These are phyloP conservation scores for Aspidapion aeneum DNA, from an alignment of 2,888 invertebrate species.

Conservation along the genomic window DNA sequence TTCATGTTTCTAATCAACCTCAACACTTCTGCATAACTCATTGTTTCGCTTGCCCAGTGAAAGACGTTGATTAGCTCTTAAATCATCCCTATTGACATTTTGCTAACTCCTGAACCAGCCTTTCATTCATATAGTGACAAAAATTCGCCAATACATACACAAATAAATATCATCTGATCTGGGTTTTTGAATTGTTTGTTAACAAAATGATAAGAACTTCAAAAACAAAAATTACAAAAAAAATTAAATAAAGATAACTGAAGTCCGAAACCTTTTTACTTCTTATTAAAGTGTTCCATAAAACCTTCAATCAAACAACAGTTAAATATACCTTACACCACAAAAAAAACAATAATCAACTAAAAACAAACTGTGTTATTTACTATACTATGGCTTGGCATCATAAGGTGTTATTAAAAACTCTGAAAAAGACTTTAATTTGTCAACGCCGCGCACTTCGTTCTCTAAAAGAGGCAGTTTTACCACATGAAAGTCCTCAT, in stretches of 20 bases:
- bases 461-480: constrained; percentile 90
- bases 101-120: background rate
- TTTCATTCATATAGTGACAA: background rate
- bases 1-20: constrained; percentile 98
- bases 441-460: constrained; percentile 88
- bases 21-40: constrained; percentile 99
- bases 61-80: constrained; percentile 95
- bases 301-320: too few relatives aligned
- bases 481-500: constrained; percentile 97
- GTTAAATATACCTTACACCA: too few relatives aligned
- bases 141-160: background rate
- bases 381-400: background rate
- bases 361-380: too few relatives aligned
- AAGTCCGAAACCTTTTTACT: too few relatives aligned
- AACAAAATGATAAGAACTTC: too few relatives aligned
- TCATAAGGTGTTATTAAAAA: constrained; percentile 73
- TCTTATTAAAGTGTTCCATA: too few relatives aligned
- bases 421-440: constrained; percentile 83
- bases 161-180: constrained; percentile 72
- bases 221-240: too few relatives aligned
- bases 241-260: too few relatives aligned
- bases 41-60: constrained; percentile 99
- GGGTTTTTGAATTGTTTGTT: constrained; percentile 97
- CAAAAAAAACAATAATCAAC: too few relatives aligned
- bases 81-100: constrained; percentile 54